These are phyloP conservation scores for Choristoneura fumiferana DNA, from an alignment of 1,140 invertebrate genomes.

Conservation along the genomic window DNA sequence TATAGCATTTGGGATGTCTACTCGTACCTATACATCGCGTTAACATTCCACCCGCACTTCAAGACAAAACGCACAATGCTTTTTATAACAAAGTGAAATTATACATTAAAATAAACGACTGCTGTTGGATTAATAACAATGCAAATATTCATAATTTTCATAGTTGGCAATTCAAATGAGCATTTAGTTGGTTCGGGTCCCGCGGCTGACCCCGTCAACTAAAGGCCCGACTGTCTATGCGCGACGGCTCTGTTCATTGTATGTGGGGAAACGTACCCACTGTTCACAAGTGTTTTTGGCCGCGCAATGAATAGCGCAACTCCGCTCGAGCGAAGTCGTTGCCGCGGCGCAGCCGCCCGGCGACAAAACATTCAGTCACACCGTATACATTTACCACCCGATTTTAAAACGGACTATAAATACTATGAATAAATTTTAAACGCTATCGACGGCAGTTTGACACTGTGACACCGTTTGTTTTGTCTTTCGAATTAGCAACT, in stretches of 20 bases:
- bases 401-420: conserved; percentile 10
- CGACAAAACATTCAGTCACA: conserved; percentile 21
- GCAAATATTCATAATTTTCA: conserved; percentile 51
- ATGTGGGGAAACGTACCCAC: no score
- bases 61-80: no score
- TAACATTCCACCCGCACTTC: no score
- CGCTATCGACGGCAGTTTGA: neutral
- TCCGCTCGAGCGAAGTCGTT: no score
- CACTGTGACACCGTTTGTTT: neutral
- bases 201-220: conserved; percentile 25
- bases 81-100: conserved; percentile 20
- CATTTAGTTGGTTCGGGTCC: conserved; percentile 43
- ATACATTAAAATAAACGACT: conserved; percentile 20
- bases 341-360: no score
- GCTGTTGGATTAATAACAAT: conserved; percentile 35
- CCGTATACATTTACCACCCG: neutral
- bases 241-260: no score
- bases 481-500: no score
- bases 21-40: no score
- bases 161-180: conserved; percentile 51
- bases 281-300: no score
- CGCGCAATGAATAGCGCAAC: no score
- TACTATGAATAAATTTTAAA: conserved; percentile 10
- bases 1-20: no score
- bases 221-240: neutral